Evolutionary conservation across 2,888 invertebrate genomes (phyloP).

Genomic region (Lepeophtheirus nordmannii): DNA sequence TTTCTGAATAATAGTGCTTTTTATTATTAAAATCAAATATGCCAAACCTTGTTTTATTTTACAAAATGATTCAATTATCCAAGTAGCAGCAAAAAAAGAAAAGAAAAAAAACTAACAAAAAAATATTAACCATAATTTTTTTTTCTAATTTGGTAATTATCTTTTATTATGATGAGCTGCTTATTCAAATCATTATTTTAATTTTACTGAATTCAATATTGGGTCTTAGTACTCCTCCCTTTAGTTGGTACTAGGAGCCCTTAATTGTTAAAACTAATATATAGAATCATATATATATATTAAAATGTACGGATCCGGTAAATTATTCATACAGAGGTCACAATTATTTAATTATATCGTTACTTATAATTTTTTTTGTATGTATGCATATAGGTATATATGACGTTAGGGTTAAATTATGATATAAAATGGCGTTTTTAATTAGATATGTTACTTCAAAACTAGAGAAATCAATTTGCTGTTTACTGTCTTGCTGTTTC

Average conservation of each 20-base stretch:
- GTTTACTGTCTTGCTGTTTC: conserved; percentile 1
- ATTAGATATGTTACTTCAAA: background rate
- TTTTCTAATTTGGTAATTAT: background rate
- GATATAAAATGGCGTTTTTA: background rate
- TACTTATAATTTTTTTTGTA: conserved; percentile 7
- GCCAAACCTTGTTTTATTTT: conserved; percentile 3
- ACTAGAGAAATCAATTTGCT: too few relatives aligned
- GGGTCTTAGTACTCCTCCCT: too few relatives aligned
- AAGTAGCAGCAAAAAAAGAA: background rate
- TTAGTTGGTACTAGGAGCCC: too few relatives aligned
- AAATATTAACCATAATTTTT: background rate
- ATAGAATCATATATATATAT: background rate
- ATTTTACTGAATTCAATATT: too few relatives aligned
- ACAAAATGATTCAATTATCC: background rate
- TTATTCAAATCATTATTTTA: too few relatives aligned
- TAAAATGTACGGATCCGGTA: background rate
- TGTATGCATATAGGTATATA: background rate
- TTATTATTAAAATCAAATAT: conserved; percentile 2
- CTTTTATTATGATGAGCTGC: too few relatives aligned
- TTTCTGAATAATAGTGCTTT: conserved; percentile 9
- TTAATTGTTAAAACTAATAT: background rate
- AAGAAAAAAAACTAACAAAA: background rate
- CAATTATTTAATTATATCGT: background rate
- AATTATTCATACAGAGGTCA: conserved; percentile 6
- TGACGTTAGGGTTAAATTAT: background rate